A percentile compares a stretch with the other conserved stretches of the same genome.
Conservation (phyloP, 2,113 vertebrate genomes). For the Scartelaos histophorus region DNA sequence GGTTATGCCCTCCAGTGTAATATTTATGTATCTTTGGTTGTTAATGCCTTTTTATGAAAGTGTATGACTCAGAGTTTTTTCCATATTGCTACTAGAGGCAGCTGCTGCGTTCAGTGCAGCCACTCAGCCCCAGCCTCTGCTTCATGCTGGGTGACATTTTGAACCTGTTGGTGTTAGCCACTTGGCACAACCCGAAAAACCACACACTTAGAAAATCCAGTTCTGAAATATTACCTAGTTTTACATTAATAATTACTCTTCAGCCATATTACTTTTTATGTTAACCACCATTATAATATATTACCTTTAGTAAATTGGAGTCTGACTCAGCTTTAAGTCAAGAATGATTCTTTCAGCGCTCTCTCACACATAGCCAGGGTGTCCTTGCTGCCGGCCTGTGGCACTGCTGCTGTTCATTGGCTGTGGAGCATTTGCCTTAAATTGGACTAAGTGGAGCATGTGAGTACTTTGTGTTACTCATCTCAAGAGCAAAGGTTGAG, state of each 20-base stretch:
- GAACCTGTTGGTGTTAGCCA: slow-evolving; percentile 60
- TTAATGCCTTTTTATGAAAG: slow-evolving; percentile 66
- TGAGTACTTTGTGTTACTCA: slow-evolving; percentile 38
- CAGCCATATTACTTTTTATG: slow-evolving; percentile 32
- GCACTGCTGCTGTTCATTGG: slow-evolving; percentile 39
- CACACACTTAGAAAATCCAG: slow-evolving; percentile 46
- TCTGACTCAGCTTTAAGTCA: neutral
- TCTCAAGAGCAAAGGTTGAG: slow-evolving; percentile 29
- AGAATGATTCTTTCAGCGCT: slow-evolving; percentile 56
- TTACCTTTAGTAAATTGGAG: slow-evolving; percentile 20
- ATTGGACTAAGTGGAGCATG: slow-evolving; percentile 45
- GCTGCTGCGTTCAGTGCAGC: slow-evolving; percentile 42
- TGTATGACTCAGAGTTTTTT: slow-evolving; percentile 72
- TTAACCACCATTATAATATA: slow-evolving; percentile 43
- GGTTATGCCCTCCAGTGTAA: slow-evolving; percentile 58
- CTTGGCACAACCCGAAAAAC: slow-evolving; percentile 47
- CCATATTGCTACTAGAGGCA: slow-evolving; percentile 64
- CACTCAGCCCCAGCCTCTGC: slow-evolving; percentile 56
- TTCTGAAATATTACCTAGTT: slow-evolving; percentile 47
- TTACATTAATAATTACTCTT: slow-evolving; percentile 33
- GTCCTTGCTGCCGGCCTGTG: slow-evolving; percentile 39
- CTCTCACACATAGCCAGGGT: slow-evolving; percentile 47
- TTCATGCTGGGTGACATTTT: slow-evolving; percentile 65
- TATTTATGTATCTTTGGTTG: slow-evolving; percentile 64
- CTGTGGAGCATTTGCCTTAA: slow-evolving; percentile 47